Conservation (phyloP, 1,140 invertebrate genomes). For the Hycleus cichorii region DNA sequence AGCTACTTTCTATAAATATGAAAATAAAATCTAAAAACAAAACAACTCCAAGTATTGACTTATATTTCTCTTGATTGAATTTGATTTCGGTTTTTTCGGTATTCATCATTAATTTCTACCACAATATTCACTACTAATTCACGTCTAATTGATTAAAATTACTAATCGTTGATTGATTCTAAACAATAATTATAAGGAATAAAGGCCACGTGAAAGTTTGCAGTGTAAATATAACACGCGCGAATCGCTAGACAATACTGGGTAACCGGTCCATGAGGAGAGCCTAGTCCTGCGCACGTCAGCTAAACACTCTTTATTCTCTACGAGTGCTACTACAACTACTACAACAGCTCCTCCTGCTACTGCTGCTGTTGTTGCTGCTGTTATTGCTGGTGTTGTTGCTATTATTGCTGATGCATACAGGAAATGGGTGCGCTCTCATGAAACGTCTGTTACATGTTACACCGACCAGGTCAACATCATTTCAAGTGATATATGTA, state of each 20-base stretch:
- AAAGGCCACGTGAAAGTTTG: slow-evolving; percentile 12
- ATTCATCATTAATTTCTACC: too few relatives aligned
- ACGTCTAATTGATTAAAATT: too few relatives aligned
- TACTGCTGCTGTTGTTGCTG: neutral
- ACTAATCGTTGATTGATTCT: neutral
- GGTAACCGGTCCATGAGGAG: slow-evolving; percentile 9
- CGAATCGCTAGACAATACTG: slow-evolving; percentile 13
- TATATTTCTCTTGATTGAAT: neutral
- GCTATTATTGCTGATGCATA: too few relatives aligned
- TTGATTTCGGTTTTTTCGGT: too few relatives aligned
- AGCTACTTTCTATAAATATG: too few relatives aligned
- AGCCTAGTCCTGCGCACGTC: slow-evolving; percentile 6
- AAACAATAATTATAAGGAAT: slow-evolving; percentile 2
- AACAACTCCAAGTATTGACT: too few relatives aligned
- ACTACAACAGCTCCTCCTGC: slow-evolving; percentile 1
- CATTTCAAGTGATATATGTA: slow-evolving; percentile 8
- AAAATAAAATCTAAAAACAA: too few relatives aligned
- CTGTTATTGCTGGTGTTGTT: neutral
- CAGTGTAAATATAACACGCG: slow-evolving; percentile 10
- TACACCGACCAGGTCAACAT: slow-evolving; percentile 13
- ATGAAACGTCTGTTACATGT: neutral
- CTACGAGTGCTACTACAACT: too few relatives aligned
- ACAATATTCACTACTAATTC: too few relatives aligned
- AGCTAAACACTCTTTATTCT: neutral
- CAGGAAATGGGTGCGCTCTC: neutral